Conservation (phyloP, 2,888 invertebrate species). For the Eulithis prunata region DNA sequence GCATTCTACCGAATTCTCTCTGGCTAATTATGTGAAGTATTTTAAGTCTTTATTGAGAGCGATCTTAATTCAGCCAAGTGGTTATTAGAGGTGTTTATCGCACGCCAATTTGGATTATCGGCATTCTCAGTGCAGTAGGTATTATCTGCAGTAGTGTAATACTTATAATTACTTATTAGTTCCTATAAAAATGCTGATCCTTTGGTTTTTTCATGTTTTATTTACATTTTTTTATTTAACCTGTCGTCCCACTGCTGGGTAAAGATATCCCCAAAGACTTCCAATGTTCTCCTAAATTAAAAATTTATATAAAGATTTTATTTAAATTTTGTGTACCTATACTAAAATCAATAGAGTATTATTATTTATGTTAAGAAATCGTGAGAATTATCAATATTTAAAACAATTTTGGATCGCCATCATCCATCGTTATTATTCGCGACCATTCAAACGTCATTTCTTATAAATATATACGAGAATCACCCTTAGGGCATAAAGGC, state of each 20-base stretch:
- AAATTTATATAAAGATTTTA: too few relatives aligned
- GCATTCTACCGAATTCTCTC: conserved; percentile 60
- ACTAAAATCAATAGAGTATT: not conserved
- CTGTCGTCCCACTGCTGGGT: too few relatives aligned
- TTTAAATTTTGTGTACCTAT: too few relatives aligned
- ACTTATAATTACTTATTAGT: conserved; percentile 2
- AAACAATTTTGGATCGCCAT: conserved; percentile 23
- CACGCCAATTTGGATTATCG: conserved; percentile 52
- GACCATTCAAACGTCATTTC: conserved; percentile 44
- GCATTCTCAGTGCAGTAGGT: conserved; percentile 38
- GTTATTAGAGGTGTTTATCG: conserved; percentile 47
- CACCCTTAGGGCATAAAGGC: conserved; percentile 44
- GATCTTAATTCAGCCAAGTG: conserved; percentile 64
- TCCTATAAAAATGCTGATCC: too few relatives aligned
- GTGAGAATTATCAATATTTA: conserved; percentile 38
- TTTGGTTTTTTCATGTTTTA: too few relatives aligned
- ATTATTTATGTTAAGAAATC: conserved; percentile 5
- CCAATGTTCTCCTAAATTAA: too few relatives aligned
- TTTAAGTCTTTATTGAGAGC: conserved; percentile 69
- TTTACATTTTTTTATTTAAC: too few relatives aligned
- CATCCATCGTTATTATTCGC: conserved; percentile 40
- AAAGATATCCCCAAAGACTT: too few relatives aligned
- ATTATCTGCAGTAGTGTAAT: not conserved
- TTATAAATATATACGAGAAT: conserved; percentile 41
- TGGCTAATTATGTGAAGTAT: conserved; percentile 73